These are phyloP conservation scores for Goniozus legneri DNA, from an alignment of 1,140 invertebrate genomes.

Conservation along the genomic window DNA sequence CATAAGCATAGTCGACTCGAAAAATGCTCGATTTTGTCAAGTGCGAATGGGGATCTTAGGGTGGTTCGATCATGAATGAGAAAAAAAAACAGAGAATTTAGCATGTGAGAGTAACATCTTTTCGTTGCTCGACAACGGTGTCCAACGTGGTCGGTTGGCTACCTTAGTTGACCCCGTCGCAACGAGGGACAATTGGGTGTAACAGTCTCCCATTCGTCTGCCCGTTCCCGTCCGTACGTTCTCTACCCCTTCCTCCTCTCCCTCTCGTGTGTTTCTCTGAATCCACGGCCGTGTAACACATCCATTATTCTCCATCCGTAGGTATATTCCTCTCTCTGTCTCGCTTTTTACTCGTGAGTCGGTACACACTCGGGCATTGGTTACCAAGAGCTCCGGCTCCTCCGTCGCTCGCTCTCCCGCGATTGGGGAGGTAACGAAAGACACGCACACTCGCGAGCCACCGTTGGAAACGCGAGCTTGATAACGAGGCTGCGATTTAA, in stretches of 20 bases:
- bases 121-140: constrained; percentile 29
- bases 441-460: constrained; percentile 14
- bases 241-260: constrained; percentile 11
- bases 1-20: too few species aligned
- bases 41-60: too few species aligned
- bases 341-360: too few species aligned
- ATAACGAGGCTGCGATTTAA: neutral
- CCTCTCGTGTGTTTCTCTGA: constrained; percentile 42
- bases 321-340: neutral
- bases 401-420: neutral
- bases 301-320: constrained; percentile 25
- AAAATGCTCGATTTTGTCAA: too few species aligned
- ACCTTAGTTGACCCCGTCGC: constrained; percentile 53
- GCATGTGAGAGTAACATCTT: too few species aligned
- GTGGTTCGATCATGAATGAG: too few species aligned
- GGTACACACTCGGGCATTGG: too few species aligned
- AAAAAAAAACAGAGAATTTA: too few species aligned
- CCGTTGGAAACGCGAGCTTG: neutral
- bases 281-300: constrained; percentile 41
- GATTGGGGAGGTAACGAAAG: constrained; percentile 4
- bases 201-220: constrained; percentile 51
- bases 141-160: constrained; percentile 35
- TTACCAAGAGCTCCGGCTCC: constrained; percentile 13
- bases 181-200: constrained; percentile 55
- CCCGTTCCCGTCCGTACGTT: constrained; percentile 23